Percentiles rank a stretch among this genome's conserved stretches.
These are phyloP conservation scores for Tetraneura akinire DNA, from an alignment of 1,140 invertebrate genomes.

Conservation along the genomic window DNA sequence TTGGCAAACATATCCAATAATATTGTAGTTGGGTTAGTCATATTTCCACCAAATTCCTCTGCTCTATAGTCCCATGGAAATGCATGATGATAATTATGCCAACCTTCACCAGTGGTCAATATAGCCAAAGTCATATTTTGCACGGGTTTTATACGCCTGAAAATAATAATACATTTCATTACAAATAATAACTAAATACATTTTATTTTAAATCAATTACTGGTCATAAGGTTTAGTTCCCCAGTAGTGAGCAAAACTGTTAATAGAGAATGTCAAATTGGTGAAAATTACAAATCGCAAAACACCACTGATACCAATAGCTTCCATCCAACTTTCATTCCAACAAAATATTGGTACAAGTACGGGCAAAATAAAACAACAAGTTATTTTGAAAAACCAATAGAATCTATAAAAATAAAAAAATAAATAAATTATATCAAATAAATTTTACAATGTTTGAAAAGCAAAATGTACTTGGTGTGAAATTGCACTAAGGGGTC, in stretches of 20 bases:
- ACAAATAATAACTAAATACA: slow-evolving; percentile 44
- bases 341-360: slow-evolving; percentile 67
- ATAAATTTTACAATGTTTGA: not conserved
- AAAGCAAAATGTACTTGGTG: slow-evolving; percentile 61
- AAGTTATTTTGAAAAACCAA: slow-evolving; percentile 80
- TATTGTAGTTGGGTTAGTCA: slow-evolving; percentile 77
- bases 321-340: slow-evolving; percentile 62
- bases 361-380: slow-evolving; percentile 69
- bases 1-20: slow-evolving; percentile 62
- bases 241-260: slow-evolving; percentile 69
- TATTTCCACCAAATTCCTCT: slow-evolving; percentile 71
- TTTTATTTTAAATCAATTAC: slow-evolving; percentile 57
- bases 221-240: slow-evolving; percentile 69
- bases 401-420: slow-evolving; percentile 52
- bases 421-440: not conserved
- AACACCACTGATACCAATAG: slow-evolving; percentile 61
- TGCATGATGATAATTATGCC: slow-evolving; percentile 82
- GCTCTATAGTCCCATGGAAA: slow-evolving; percentile 82
- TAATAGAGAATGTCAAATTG: slow-evolving; percentile 72
- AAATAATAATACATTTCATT: slow-evolving; percentile 59
- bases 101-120: slow-evolving; percentile 64
- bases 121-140: slow-evolving; percentile 61
- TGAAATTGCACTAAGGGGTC: slow-evolving; percentile 76
- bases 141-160: slow-evolving; percentile 66
- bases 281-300: slow-evolving; percentile 65